Evolutionary conservation across 2,888 invertebrate species (phyloP).

Genomic region (Monopis laevigella): DNA sequence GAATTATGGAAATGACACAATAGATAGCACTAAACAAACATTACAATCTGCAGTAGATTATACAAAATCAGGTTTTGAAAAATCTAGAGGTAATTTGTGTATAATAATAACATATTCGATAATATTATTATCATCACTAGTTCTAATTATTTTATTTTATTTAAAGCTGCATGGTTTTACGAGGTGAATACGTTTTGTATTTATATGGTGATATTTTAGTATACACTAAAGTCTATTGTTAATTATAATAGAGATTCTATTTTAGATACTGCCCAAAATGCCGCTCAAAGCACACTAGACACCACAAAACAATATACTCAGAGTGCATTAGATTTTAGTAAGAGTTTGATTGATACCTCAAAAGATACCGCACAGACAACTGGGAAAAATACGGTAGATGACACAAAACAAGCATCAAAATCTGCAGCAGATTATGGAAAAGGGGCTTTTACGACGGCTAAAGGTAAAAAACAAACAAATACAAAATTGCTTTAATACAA

Average conservation of each 20-base stretch:
- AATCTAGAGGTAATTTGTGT: no score
- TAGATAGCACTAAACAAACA: conserved; percentile 36
- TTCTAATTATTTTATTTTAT: no score
- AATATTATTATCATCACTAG: no score
- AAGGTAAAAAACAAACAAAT: conserved; percentile 23
- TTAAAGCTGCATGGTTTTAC: no score
- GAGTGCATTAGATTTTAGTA: no score
- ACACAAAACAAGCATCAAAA: conserved; percentile 30
- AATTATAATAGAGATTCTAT: neutral
- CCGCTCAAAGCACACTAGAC: no score
- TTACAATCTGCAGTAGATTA: conserved; percentile 30
- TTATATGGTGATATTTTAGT: no score
- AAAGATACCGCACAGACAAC: conserved; percentile 38
- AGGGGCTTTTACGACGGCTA: conserved; percentile 38
- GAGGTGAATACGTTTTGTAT: no score
- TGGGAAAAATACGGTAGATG: conserved; percentile 39
- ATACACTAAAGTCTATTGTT: neutral
- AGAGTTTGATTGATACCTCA: no score
- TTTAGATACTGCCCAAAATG: neutral
- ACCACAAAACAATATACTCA: no score
- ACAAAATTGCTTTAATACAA: neutral
- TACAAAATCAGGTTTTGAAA: no score
- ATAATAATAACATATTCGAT: no score
- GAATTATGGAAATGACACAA: conserved; percentile 38
- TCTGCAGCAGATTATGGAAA: conserved; percentile 37